A percentile compares a stretch with the other conserved stretches of the same genome.
Evolutionary conservation across 2,113 vertebrate species (phyloP).

Genomic region (Mirza zaza): DNA sequence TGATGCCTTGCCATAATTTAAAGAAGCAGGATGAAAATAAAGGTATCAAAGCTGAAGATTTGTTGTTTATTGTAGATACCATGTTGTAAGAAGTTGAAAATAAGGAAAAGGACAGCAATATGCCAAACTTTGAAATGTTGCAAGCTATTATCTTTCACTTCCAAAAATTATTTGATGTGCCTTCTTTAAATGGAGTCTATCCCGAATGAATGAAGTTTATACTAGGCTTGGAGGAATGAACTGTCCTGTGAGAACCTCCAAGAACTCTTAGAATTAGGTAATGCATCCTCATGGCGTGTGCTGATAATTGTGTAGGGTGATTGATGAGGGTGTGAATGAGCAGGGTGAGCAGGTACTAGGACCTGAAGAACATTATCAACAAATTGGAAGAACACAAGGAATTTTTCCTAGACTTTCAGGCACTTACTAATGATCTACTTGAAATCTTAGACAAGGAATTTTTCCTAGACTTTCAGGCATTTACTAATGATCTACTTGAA

Average conservation of each 20-base stretch:
- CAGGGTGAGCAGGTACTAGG: slow-evolving; percentile 86
- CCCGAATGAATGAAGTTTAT: slow-evolving; percentile 94
- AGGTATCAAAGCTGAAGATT: slow-evolving; percentile 86
- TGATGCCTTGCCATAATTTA: slow-evolving; percentile 86
- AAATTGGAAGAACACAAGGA: slow-evolving; percentile 91
- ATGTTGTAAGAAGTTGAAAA: slow-evolving; percentile 89
- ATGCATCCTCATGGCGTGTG: slow-evolving; percentile 83
- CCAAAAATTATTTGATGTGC: slow-evolving; percentile 92
- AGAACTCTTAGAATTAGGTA: slow-evolving; percentile 89
- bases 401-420: slow-evolving; percentile 87
- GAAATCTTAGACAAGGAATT: slow-evolving; percentile 88
- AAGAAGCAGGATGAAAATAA: slow-evolving; percentile 71
- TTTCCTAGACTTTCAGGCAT: slow-evolving; percentile 82
- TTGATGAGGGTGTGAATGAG: slow-evolving; percentile 74
- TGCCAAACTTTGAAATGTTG: slow-evolving; percentile 84
- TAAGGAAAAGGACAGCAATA: slow-evolving; percentile 83
- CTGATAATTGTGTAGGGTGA: slow-evolving; percentile 86
- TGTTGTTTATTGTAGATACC: slow-evolving; percentile 88
- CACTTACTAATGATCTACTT: too few relatives aligned
- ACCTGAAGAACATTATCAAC: slow-evolving; percentile 88
- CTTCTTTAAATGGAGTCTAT: slow-evolving; percentile 88
- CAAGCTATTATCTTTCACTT: slow-evolving; percentile 91
- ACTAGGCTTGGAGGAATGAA: slow-evolving; percentile 90
- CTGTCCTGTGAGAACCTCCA: slow-evolving; percentile 89
- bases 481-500: too few relatives aligned